Conservation (phyloP, 1,140 invertebrate species). For the Teleogryllus occipitalis region DNA sequence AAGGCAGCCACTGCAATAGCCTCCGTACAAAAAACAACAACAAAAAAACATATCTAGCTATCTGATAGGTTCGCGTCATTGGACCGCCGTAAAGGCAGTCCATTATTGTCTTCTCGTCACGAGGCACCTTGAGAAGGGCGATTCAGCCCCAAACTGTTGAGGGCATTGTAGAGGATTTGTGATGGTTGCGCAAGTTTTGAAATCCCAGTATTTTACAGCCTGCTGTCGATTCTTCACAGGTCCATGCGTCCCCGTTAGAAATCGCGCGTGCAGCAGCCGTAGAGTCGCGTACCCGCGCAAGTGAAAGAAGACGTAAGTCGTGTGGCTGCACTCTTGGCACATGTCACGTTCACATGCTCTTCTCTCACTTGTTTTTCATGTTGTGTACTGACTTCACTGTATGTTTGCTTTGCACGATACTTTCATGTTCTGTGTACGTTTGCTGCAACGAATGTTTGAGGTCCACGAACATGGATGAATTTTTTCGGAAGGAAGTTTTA, state of each 20-base stretch:
- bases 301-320: background rate
- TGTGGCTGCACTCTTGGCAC: background rate
- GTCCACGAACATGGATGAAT: background rate
- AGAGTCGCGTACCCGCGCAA: background rate
- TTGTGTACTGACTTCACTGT: background rate
- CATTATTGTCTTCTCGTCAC: too few species aligned
- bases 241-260: background rate
- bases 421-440: background rate
- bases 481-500: background rate
- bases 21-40: too few species aligned
- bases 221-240: background rate
- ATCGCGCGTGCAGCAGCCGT: background rate
- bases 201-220: background rate
- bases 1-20: too few species aligned
- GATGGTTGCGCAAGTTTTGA: too few species aligned
- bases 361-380: slow-evolving; percentile 4
- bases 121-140: too few species aligned
- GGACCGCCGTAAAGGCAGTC: too few species aligned
- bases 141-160: too few species aligned
- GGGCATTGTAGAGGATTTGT: too few species aligned
- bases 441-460: background rate
- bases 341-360: background rate
- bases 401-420: slow-evolving; percentile 4
- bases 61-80: too few species aligned
- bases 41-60: too few species aligned